Base-by-base conservation (phyloP, 2,888 invertebrate species). In the Drosophila fungiperda region DNA sequence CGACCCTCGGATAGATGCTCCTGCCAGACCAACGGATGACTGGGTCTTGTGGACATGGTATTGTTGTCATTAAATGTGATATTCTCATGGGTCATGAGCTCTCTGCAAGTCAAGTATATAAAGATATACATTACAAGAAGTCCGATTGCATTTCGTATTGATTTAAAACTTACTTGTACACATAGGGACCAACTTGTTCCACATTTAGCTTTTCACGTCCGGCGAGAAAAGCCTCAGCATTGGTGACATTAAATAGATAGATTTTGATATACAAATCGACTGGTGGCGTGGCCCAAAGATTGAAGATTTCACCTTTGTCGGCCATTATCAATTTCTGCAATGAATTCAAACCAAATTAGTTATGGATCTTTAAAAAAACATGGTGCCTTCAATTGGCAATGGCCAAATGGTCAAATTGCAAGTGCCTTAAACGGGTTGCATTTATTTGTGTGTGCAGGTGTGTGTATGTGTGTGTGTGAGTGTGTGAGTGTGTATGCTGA, bases 201-300 rank as follows among this genome's bases (percentile, higher is more conserved):
- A 98, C 94, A 60, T 94, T 94, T 29, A 98, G 92, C 88, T 96
- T 97, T 42, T 94, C 94, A 6, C 95, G 95, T 0, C 97, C 97
- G 1, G 95, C 94, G 92, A 97, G 93, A 92, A 96, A 97, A 6
- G 95, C 97, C 6, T 97, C 96, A 15, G 95, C 95, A 89, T 98
- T 98, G 11, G 98, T 98, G 3, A 97, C 94, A 90, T 98, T 98
- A 93, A 97, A 98, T 2, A 98, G 94, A 90, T 95, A 97, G 0
- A 98, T 95, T 87, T 96, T 95, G 32, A 96, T 94, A 90, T 96
- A 97, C 0, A 98, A 93, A 73, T 97, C 95, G 17, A 97, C 96
- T 17, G 97, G 96, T 0, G 97, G 97, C 71, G 95, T 95, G 61
- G 95, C 94, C 97, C 97, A 97, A 90, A 97, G 94, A 82, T 96